phyloP scores from a whole-genome alignment of 2,113 vertebrate species.

The Grallaria varia region DNA sequence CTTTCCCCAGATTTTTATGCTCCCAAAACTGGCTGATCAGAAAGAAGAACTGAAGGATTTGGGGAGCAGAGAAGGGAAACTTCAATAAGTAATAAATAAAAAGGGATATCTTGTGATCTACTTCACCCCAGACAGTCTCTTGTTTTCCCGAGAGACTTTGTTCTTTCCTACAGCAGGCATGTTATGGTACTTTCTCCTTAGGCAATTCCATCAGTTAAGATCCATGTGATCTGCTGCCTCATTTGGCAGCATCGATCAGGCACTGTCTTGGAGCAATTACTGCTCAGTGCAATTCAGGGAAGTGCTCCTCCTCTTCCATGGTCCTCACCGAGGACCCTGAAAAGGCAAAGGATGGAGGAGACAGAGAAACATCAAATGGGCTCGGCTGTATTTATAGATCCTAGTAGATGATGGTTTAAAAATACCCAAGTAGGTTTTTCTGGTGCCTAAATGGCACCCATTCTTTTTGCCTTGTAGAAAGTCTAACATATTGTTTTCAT shows the following conservation, averaged over 20 bases:
- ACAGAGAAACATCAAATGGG: neutral
- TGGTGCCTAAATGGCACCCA: neutral
- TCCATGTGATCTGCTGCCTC: neutral
- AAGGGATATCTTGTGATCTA: neutral
- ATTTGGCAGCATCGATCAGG: neutral
- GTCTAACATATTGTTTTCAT: constrained; percentile 36
- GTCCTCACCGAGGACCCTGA: neutral
- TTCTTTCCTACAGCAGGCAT: neutral
- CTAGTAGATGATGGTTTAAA: neutral
- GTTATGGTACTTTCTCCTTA: neutral
- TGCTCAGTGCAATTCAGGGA: neutral
- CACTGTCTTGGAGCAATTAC: neutral
- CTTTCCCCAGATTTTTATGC: neutral
- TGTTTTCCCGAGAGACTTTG: neutral
- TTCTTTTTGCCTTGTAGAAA: neutral
- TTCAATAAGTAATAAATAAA: neutral
- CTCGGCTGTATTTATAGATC: neutral
- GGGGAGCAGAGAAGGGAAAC: neutral
- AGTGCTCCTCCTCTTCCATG: neutral
- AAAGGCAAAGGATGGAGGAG: neutral
- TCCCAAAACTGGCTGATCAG: neutral
- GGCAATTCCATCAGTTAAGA: neutral
- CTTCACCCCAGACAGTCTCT: neutral
- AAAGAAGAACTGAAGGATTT: neutral
- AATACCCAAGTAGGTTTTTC: neutral